Evolutionary conservation across 2,113 vertebrate genomes (phyloP).

Genomic region (Panurus biarmicus): DNA sequence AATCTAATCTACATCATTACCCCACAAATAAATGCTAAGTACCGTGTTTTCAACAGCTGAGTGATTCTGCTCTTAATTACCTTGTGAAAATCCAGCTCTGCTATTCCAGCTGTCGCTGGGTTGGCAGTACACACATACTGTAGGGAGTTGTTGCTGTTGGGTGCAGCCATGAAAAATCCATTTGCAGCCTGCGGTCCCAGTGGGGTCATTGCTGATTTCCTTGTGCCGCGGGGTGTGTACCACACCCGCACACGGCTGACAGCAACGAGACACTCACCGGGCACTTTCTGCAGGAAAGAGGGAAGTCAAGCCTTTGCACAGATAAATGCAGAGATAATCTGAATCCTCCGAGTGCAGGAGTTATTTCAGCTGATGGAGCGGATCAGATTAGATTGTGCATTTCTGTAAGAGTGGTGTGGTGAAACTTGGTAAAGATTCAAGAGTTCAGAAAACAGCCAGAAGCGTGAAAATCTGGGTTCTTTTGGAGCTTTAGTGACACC

Average conservation of each 20-base stretch:
- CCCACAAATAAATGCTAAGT: neutral
- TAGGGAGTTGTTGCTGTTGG: neutral
- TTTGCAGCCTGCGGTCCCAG: neutral
- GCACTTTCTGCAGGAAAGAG: neutral
- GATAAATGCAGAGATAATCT: neutral
- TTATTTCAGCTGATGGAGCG: neutral
- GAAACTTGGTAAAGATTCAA: neutral
- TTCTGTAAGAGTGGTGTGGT: neutral
- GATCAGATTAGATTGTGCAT: neutral
- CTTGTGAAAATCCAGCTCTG: neutral
- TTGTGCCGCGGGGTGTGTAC: rapidly evolving
- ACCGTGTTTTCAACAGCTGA: neutral
- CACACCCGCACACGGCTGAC: neutral
- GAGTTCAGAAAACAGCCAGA: neutral
- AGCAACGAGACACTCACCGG: neutral
- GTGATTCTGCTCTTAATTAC: neutral
- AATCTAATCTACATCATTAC: neutral
- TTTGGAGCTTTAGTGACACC: conserved; percentile 37
- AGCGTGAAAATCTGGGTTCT: neutral
- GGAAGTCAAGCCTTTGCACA: neutral
- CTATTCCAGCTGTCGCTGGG: neutral
- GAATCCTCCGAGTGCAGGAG: neutral
- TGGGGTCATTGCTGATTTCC: neutral
- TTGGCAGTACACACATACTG: neutral
- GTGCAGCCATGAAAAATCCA: neutral